Evolutionary conservation across 1,140 invertebrate genomes (phyloP), one percentile per base, ranked within the genome.

Genomic region (Pseudomyrmex dendroicus): DNA sequence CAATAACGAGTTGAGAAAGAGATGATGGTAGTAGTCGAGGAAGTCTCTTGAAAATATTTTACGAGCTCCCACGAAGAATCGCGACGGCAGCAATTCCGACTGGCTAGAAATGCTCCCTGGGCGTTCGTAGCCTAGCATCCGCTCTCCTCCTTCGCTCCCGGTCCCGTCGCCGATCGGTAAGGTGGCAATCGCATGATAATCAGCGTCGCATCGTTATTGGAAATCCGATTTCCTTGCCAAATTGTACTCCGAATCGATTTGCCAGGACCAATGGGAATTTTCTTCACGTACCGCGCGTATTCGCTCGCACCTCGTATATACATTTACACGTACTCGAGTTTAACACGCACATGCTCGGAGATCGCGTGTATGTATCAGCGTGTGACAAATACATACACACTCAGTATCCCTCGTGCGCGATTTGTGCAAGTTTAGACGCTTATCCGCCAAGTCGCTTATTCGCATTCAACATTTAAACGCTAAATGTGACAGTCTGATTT

Each of bases 171-270:
- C 57, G 73, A 83, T 64, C 82, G 74, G 70, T 77, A 82, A 87
- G 86, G 85, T 87, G 86, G 83, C 83, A 88, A 84, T 88, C 86
- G 86, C 82, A 85, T 87, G 83, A 87, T 88, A 88, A 88, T 88
- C 85, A 87, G 86, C 68, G 86, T 87, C 85, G 85, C 82, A 62
- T 87, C 85, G 86, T 85, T 88, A 88, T 88, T 88, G 86, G 86
- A 87, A 88, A 87, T 88, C 83, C 86, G 85, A 88, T 88, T 84
- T 88, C 86, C 86, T 84, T 87, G 83, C 86, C 86, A 82, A 88
- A 88, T 88, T 85, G 86, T 82, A 63, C 82, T 59, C 57, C 66
- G 76, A 88, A 87, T 88, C 86, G 86, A 88, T 88, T 87, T 73
- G 76, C 52, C 46, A n/a, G 44, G 73, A 62, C 78, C 70, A 80